phyloP scores from a whole-genome alignment of 2,113 vertebrate genomes.

The Stigmatopora argus region DNA sequence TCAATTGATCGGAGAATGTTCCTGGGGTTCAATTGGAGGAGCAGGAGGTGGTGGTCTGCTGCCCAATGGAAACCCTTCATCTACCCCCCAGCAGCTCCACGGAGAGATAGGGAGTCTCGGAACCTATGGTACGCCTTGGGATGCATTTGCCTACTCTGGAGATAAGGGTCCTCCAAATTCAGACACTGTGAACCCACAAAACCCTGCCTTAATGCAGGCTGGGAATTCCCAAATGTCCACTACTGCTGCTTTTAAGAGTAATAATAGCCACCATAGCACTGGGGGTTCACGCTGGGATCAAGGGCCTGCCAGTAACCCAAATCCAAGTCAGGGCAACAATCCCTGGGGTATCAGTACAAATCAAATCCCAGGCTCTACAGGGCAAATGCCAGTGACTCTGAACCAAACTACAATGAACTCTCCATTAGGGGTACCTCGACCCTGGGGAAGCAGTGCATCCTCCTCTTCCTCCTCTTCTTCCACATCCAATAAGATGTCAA shows the following conservation, averaged over 20 bases:
- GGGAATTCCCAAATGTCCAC: conserved; percentile 74
- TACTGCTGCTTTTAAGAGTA: conserved; percentile 80
- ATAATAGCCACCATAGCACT: conserved; percentile 71
- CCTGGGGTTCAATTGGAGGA: conserved; percentile 70
- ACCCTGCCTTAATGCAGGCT: conserved; percentile 80
- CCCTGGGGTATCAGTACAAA: conserved; percentile 72
- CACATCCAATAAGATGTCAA: conserved; percentile 69
- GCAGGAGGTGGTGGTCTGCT: conserved; percentile 61
- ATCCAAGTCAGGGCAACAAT: conserved; percentile 69
- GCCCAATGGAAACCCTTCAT: conserved; percentile 76
- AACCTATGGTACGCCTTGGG: conserved; percentile 86
- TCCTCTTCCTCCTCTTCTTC: conserved; percentile 73
- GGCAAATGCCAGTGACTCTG: conserved; percentile 54
- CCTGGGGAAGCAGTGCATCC: conserved; percentile 76
- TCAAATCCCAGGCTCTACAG: conserved; percentile 36
- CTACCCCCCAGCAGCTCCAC: conserved; percentile 75
- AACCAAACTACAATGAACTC: conserved; percentile 68
- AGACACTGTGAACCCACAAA: conserved; percentile 97
- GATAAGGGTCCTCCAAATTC: conserved; percentile 83
- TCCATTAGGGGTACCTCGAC: conserved; percentile 73
- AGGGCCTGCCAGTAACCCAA: conserved; percentile 61
- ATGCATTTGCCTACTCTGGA: conserved; percentile 82
- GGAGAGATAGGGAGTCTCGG: conserved; percentile 77
- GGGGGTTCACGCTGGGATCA: conserved; percentile 85
- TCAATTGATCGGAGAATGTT: conserved; percentile 82